These are phyloP conservation scores for Gambusia yucatana DNA, from an alignment of 2,797 vertebrate species.

Conservation along the genomic window DNA sequence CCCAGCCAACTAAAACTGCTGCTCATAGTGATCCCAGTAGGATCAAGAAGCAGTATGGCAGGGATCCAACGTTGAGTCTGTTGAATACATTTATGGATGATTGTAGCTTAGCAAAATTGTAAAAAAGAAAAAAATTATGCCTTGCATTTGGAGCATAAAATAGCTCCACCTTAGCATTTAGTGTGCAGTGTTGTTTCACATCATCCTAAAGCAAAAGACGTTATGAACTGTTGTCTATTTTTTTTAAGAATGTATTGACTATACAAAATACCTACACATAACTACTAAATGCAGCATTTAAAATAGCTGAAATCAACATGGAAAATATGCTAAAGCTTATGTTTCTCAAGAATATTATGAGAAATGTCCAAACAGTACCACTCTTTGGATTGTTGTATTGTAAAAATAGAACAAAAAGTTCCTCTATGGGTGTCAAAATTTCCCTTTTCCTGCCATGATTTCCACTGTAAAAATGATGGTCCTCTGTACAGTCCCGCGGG, in stretches of 20 bases:
- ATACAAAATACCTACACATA: background rate
- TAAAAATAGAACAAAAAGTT: background rate
- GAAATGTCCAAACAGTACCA: background rate
- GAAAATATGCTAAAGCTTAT: background rate
- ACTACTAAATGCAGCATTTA: background rate
- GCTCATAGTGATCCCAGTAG: background rate
- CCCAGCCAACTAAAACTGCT: background rate
- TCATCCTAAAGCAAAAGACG: background rate
- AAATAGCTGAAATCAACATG: background rate
- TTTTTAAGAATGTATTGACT: background rate
- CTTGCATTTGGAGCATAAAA: background rate
- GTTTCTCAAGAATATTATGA: background rate
- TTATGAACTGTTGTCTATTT: background rate
- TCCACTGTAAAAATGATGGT: too few relatives aligned
- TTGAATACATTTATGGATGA: background rate
- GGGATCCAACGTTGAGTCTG: background rate
- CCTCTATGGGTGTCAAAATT: background rate
- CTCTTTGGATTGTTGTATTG: background rate
- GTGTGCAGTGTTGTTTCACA: background rate
- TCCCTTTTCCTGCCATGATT: too few relatives aligned
- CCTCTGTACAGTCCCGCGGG: background rate
- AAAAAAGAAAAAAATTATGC: background rate
- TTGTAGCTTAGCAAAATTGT: background rate
- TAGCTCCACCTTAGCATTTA: background rate
- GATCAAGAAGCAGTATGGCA: background rate